Evolutionary conservation across 2,113 vertebrate genomes (phyloP), one percentile per base, ranked within the genome.

Genomic region (Pampusana beccarii): DNA sequence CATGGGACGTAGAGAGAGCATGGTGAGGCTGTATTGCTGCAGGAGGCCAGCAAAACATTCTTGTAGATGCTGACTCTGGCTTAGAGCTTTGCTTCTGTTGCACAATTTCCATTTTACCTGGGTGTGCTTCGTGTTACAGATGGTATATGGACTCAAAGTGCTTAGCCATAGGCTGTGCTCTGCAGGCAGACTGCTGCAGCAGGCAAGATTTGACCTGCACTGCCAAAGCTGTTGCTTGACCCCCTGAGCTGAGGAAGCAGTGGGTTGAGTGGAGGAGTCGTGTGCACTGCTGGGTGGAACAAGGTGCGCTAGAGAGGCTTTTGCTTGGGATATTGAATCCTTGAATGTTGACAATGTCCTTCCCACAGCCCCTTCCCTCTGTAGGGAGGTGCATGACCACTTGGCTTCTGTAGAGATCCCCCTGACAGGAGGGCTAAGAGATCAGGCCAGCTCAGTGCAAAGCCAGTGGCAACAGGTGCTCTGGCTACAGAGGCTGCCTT

Each of bases 391-490:
- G 0, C 67, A 58, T 77, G n/a, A 69, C 12, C 1, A 1, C 38
- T 69, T 26, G 11, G 10, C 44, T 73, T 88, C 73, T 72, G 66
- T 31, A 90, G 67, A 38, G 57, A 58, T 66, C 44, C 24, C 16
- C 92, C 38, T 86, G n/a, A 21, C 34, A 82, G 44, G 48, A 84
- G 65, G n/a, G 62, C n/a, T 1, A 25, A 77, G 42, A 31, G 38
- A 58, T 77, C 40, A 48, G 53, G 53, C 23, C 61, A 36, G 53
- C 33, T 85, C 34, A 72, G 57, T 71, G 53, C 40, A n/a, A 71
- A 70, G 50, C 36, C 54, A 16, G 44, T 69, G 66, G 61, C 40
- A 87, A 90, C 62, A 90, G 54, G 80, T 89, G 77, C 90, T 60
- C n/a, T 81, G 73, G n/a, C 44, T 69, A 18, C 18, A 69, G n/a